phyloP scores from a whole-genome alignment of 2,888 invertebrate species.

The Drosophila meridionalis region DNA sequence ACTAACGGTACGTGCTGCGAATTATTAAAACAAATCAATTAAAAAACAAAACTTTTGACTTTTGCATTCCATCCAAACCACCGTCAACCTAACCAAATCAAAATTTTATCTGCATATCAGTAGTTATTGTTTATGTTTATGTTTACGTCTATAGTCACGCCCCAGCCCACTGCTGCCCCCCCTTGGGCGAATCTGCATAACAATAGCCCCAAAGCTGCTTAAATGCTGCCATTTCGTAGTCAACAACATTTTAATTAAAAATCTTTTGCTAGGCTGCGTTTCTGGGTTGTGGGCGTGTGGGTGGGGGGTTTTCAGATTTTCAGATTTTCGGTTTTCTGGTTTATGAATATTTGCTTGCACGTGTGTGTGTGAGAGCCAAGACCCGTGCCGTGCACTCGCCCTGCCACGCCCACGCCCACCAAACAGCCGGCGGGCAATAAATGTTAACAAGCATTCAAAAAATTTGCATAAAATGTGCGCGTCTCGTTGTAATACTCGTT shows the following conservation, averaged over 20 bases:
- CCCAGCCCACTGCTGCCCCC: no score
- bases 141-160: conserved; percentile 16
- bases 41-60: conserved; percentile 8
- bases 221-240: conserved; percentile 45
- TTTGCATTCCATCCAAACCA: background rate
- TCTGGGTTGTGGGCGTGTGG: background rate
- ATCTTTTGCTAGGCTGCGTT: conserved; percentile 50
- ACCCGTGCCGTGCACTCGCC: conserved; percentile 2
- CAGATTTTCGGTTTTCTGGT: conserved; percentile 8
- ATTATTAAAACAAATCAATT: conserved; percentile 47
- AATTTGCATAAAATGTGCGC: conserved; percentile 72
- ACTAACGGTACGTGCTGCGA: conserved; percentile 34
- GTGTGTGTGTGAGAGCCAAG: conserved; percentile 29
- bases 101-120: conserved; percentile 41
- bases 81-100: conserved; percentile 18
- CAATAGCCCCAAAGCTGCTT: conserved; percentile 56
- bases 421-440: conserved; percentile 61
- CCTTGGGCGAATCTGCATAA: conserved; percentile 35
- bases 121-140: conserved; percentile 39
- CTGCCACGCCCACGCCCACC: conserved; percentile 23
- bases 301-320: background rate
- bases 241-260: conserved; percentile 60
- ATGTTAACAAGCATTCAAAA: conserved; percentile 70
- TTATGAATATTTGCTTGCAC: conserved; percentile 44
- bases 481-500: conserved; percentile 38